Base-by-base conservation (phyloP, 2,113 vertebrate species). In the Triplophysa tibetana region DNA sequence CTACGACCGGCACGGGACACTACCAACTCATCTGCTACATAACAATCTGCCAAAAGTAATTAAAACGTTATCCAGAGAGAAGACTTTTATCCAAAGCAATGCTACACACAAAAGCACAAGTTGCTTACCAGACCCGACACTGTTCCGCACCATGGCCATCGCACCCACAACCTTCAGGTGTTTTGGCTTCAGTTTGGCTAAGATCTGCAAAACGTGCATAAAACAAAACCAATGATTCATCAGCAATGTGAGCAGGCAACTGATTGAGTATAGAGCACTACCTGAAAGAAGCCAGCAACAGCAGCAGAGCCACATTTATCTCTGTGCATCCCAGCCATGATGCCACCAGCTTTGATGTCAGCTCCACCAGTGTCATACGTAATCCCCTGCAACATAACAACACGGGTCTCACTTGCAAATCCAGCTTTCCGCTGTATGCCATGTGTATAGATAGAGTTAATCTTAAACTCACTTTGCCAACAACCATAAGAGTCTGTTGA, bases 271-370 rank as follows among this genome's bases (percentile, higher is more conserved):
- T 58, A 21, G 19, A 58, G 8, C 11, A 7, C 9, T 33, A 94
- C 93, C 92, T 93, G 88, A 83, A 94, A 94, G 89, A 94, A 93
- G 1, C 93, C 93, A 0, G 93, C 93, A 0, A 94, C 92, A 1
- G 93, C 93, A 23, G 93, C 93, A 80, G 93, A 90, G 50, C 93
- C 93, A 88, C 93, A 94, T 85, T 94, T 94, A 85, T 94, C 93
- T n/a, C 93, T 84, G 91, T 94, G 93, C 93, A 94, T 94, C 70
- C 93, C 93, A 1, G 93, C 93, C 93, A 94, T 94, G 81, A 90
- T 0, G 0, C 93, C 93, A 0, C 93, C 93, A 16, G 93, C 93
- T 83, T 94, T 94, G 82, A 94, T 94, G 87, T 94, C 93, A 0
- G 93, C 93, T 85, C 93, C 93, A 16, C 93, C 93, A 0, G 93